These are phyloP conservation scores for Halyomorpha halys DNA, from an alignment of 1,140 invertebrate species.

Conservation along the genomic window DNA sequence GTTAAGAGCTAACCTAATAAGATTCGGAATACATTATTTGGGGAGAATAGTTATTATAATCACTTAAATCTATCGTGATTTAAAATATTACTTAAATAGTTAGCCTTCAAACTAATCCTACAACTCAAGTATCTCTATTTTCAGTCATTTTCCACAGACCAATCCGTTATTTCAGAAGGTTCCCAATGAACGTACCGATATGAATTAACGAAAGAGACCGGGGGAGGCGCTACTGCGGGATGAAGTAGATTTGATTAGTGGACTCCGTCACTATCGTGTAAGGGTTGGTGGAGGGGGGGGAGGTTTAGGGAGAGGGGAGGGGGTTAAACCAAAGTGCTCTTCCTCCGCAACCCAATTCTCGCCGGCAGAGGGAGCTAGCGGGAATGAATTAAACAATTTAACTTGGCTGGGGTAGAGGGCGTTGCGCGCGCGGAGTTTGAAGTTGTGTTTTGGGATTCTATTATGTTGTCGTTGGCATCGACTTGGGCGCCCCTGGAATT, in stretches of 20 bases:
- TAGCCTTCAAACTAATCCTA: no score
- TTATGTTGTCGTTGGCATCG: constrained; percentile 29
- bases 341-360: constrained; percentile 17
- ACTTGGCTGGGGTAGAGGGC: constrained; percentile 21
- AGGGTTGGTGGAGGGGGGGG: background rate
- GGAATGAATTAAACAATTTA: constrained; percentile 30
- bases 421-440: constrained; percentile 19
- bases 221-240: background rate
- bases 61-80: no score
- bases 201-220: no score
- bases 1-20: no score
- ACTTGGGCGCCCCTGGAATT: constrained; percentile 21
- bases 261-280: constrained; percentile 14
- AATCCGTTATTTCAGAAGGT: no score
- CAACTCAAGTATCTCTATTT: no score
- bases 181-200: no score
- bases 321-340: constrained; percentile 21
- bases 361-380: background rate
- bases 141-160: no score
- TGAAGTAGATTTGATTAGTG: constrained; percentile 18
- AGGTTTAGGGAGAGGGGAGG: background rate
- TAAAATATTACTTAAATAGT: no score
- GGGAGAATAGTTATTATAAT: no score
- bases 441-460: constrained; percentile 29
- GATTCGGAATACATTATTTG: no score